A percentile compares a stretch with the other conserved stretches of the same genome.
Conservation (phyloP, 2,797 vertebrate genomes). For the Syndactyla subalaris region DNA sequence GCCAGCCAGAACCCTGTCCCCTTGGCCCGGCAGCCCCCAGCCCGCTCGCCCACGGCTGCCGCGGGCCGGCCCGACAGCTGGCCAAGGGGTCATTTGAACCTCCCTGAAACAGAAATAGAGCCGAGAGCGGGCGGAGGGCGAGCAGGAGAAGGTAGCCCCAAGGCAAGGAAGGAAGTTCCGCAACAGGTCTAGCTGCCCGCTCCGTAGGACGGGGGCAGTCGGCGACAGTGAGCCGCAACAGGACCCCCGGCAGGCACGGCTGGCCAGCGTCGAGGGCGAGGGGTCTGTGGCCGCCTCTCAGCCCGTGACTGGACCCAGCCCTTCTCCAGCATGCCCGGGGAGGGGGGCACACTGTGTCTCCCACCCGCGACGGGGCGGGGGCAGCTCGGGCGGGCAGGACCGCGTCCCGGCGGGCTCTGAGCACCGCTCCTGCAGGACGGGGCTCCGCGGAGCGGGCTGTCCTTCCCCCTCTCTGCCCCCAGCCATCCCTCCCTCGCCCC, state of each 20-base stretch:
- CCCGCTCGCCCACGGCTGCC: not conserved
- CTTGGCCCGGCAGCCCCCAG: not conserved
- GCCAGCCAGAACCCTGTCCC: not conserved
- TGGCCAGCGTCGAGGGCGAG: not conserved
- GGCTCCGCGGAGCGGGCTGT: rapidly evolving
- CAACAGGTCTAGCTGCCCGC: rapidly evolving
- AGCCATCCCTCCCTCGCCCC: not conserved
- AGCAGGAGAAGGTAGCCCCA: not conserved
- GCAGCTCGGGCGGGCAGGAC: not conserved
- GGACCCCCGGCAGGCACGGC: not conserved
- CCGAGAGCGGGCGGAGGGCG: rapidly evolving
- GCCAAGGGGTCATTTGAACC: constrained; percentile 22
- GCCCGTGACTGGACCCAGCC: not conserved
- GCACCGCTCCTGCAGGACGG: no score
- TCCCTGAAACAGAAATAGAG: constrained; percentile 7
- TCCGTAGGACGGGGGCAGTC: rapidly evolving
- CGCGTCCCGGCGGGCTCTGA: not conserved
- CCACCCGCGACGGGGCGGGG: rapidly evolving
- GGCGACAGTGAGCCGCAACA: rapidly evolving
- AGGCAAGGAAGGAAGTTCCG: not conserved
- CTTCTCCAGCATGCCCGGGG: not conserved
- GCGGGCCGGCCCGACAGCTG: not conserved
- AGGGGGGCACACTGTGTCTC: not conserved
- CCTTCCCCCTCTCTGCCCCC: not conserved
- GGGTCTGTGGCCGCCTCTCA: not conserved